Evolutionary conservation across 2,888 invertebrate species (phyloP).

Genomic region (Leptogaster cylindrica): DNA sequence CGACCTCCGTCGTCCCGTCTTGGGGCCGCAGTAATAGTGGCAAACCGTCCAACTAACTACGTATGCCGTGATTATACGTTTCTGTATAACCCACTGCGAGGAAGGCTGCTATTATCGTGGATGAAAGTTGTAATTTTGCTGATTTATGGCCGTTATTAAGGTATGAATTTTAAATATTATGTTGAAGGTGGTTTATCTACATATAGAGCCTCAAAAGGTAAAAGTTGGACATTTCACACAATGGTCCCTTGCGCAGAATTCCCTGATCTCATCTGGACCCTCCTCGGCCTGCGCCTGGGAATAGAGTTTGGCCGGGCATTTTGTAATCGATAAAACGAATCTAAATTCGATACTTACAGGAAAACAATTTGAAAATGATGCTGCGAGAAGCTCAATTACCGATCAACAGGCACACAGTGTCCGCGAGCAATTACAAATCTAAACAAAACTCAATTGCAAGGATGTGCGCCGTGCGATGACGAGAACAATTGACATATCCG

Average conservation of each 20-base stretch:
- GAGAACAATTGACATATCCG: no score
- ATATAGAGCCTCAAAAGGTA: not conserved
- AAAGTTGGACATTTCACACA: conserved; percentile 9
- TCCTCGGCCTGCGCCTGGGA: not conserved
- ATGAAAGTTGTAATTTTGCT: conserved; percentile 61
- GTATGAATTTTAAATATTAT: conserved; percentile 48
- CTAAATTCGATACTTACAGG: no score
- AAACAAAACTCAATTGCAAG: no score
- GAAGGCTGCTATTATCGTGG: conserved; percentile 46
- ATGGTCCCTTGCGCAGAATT: conserved; percentile 9
- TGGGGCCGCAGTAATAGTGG: conserved; percentile 34
- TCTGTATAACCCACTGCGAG: conserved; percentile 9
- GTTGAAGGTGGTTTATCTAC: conserved; percentile 20
- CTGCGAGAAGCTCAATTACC: no score
- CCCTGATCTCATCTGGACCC: conserved; percentile 1
- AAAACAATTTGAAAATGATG: no score
- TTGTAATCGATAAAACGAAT: no score
- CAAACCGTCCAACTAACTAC: conserved; percentile 19
- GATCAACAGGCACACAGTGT: no score
- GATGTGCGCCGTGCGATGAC: no score
- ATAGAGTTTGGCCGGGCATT: no score
- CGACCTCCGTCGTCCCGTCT: not conserved
- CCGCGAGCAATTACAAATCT: no score
- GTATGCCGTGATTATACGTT: conserved; percentile 23
- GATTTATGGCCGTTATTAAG: conserved; percentile 60